Evolutionary conservation across 2,888 invertebrate genomes (phyloP), one percentile per base, ranked within the genome.

Genomic region (Plemyria rubiginata): DNA sequence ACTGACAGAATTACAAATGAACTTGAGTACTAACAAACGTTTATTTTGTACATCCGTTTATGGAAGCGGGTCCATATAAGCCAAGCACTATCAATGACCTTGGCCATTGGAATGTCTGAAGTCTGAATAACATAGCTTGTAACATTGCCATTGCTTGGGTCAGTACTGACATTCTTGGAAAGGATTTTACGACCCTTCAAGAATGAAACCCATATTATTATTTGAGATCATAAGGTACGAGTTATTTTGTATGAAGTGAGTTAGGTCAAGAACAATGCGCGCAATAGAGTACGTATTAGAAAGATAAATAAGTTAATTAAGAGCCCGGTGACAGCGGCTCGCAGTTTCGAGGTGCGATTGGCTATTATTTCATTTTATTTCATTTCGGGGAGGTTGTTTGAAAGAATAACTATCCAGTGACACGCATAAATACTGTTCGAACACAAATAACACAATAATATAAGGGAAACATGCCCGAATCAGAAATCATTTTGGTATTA

Each of bases 41-140:
- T 38, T 38, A 38, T 7, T 7, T 11, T 38, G 36, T 11, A 38
- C 8, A 9, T n/a, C 28, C 28, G 12, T 3, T 15, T 51, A 51
- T n/a, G 29, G 40, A 22, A 28, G 9, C 13, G 43, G 16, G 29
- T 16, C 43, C 50, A 46, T 56, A 28, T 43, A 57, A 43, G 16
- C 49, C 49, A 50, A 15, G 29, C 56, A 29, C 16, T 43, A 36
- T 29, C n/a, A 57, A 32, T 41, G 40, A 57, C 49, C 50, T 57
- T 51, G 57, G 57, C 50, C 50, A 11, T 40, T 56, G 50, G 57
- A 57, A 50, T 50, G 50, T 22, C 15, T 15, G 49, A 38, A 46
- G 38, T 38, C n/a, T 4, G 22, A 22, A 22, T 3, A 22, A 1
- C 22, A 22, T 22, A 22, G 22, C 22, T 22, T 2, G 22, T 22